Evolutionary conservation across 2,888 invertebrate species (phyloP).

Genomic region (Zhengitettix transpicula): DNA sequence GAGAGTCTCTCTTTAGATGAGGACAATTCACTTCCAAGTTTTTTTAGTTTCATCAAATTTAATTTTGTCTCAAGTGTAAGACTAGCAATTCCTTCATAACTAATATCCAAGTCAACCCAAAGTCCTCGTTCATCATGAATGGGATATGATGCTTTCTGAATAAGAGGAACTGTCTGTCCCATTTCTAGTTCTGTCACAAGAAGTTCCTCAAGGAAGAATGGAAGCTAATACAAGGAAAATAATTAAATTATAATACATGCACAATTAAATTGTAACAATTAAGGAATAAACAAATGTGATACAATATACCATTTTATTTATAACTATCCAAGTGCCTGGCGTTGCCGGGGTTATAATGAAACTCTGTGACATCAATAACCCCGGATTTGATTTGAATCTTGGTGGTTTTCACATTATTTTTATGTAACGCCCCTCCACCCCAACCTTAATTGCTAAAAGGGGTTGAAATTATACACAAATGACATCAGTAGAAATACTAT

Average conservation of each 20-base stretch:
- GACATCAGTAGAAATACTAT: too few relatives aligned
- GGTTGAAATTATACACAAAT: too few relatives aligned
- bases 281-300: too few relatives aligned
- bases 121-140: constrained; percentile 63
- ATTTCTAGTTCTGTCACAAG: constrained; percentile 57
- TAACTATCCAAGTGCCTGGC: too few relatives aligned
- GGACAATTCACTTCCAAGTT: background rate
- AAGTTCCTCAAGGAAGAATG: constrained; percentile 76
- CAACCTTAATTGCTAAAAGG: too few relatives aligned
- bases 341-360: too few relatives aligned
- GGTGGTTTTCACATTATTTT: too few relatives aligned
- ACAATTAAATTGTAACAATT: background rate
- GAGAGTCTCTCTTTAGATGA: background rate
- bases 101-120: constrained; percentile 73
- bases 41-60: constrained; percentile 54
- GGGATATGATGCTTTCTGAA: constrained; percentile 46
- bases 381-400: too few relatives aligned
- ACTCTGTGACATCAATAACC: too few relatives aligned
- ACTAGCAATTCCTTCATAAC: constrained; percentile 59
- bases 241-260: background rate
- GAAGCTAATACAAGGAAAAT: constrained; percentile 32
- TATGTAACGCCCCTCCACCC: too few relatives aligned
- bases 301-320: too few relatives aligned
- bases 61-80: constrained; percentile 79
- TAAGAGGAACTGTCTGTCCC: constrained; percentile 47